Base-by-base conservation (phyloP, 2,888 invertebrate species). In the Pyralis farinalis region DNA sequence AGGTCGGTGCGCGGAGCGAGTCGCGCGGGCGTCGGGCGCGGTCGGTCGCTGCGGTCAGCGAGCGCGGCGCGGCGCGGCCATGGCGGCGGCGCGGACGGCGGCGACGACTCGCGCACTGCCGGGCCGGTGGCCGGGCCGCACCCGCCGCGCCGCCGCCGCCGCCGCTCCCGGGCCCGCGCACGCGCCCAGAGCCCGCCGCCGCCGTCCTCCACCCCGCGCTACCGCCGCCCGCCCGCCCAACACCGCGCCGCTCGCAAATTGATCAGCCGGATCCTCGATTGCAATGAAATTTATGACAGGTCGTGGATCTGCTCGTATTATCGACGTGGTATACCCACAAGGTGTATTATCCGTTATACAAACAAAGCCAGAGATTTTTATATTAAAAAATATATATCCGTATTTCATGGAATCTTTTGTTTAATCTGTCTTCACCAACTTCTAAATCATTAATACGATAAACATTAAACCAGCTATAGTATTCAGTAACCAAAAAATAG, bases 201-300 rank as follows among this genome's bases (percentile, higher is more conserved):
- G 46, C 57, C 49, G 49, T 37, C 49, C 39, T 43, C 45, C 44
- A 37, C 43, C 45, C 44, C 43, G 41, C 45, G 36, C 43, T 42
- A 27, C n/a, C 40, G 43, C 49, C 47, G 50, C 55, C n/a, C 51
- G 52, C 54, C 57, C 49, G 51, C 58, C 56, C 62, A 55, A 57
- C n/a, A 47, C 51, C 52, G 44, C 59, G 43, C 58, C 51, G 40
- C 54, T 46, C 61, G 51, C 71, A 62, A 74, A 85, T 85, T 85
- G 85, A 85, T 85, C 86, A 84, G 78, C 76, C 76, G 72, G 78
- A 80, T 79, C 78, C 81, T 65, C 77, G 79, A 82, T 81, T 80
- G 81, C 81, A 79, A 82, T 81, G 72, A 83, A 85, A 85, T 85
- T 84, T 85, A 86, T 83, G 82, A 84, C 78, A 79, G 75, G 64